These are phyloP conservation scores for Neotoma lepida DNA, from an alignment of 2,113 vertebrate genomes.

Conservation along the genomic window DNA sequence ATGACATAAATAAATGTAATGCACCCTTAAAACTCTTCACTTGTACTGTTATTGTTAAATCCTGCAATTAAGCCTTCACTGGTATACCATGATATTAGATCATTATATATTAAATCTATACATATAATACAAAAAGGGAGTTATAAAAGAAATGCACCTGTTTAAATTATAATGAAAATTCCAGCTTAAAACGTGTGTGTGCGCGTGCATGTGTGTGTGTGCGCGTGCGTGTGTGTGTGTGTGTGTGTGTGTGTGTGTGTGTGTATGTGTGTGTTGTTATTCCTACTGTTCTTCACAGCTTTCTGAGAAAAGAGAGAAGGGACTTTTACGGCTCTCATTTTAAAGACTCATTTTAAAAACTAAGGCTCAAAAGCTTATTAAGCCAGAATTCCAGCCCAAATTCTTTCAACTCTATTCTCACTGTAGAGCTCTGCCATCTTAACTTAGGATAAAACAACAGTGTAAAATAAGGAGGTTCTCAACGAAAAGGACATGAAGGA, in stretches of 20 bases:
- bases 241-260: background rate
- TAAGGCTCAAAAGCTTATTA: background rate
- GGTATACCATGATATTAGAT: background rate
- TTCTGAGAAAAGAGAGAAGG: background rate
- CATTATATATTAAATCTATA: background rate
- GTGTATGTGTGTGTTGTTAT: background rate
- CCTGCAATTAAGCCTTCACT: background rate
- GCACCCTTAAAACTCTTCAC: background rate
- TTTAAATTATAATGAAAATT: conserved; percentile 32
- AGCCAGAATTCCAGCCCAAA: background rate
- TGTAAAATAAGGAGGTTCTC: background rate
- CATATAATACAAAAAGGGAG: background rate
- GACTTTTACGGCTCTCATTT: background rate
- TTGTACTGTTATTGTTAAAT: conserved; percentile 2
- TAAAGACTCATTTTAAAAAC: background rate
- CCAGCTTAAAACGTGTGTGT: background rate
- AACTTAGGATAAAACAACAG: background rate
- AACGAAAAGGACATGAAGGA: background rate
- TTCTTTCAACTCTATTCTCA: background rate
- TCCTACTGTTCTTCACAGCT: background rate
- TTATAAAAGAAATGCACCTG: background rate
- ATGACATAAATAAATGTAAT: conserved; percentile 7
- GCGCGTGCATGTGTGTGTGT: background rate
- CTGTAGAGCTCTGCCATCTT: background rate
- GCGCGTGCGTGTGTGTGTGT: background rate